Percentiles rank a stretch among this genome's conserved stretches.
Evolutionary conservation across 2,888 invertebrate genomes (phyloP).

Genomic region (Aricia artaxerxes): DNA sequence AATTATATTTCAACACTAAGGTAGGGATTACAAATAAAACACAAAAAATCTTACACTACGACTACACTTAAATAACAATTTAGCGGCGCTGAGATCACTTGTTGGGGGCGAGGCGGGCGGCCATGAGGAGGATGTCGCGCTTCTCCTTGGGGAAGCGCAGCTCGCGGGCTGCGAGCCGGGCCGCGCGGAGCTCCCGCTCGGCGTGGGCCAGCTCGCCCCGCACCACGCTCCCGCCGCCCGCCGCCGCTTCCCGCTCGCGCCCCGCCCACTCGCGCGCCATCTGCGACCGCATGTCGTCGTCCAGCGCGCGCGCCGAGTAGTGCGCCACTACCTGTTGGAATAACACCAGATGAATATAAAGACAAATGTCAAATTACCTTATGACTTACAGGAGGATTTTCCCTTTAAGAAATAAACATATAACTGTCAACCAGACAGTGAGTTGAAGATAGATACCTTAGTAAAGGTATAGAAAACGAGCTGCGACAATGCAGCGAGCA

Average conservation of each 20-base stretch:
- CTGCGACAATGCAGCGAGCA: too few relatives aligned
- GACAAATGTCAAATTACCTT: too few relatives aligned
- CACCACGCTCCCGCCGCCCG: slow-evolving; percentile 82
- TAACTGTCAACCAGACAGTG: background rate
- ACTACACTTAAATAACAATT: slow-evolving; percentile 73
- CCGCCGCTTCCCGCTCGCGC: slow-evolving; percentile 69
- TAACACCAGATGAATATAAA: background rate
- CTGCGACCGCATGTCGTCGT: slow-evolving; percentile 97
- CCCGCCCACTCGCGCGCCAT: slow-evolving; percentile 98
- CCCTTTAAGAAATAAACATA: too few relatives aligned
- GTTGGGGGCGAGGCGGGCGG: slow-evolving; percentile 88
- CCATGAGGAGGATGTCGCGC: slow-evolving; percentile 94
- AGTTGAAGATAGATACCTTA: too few relatives aligned
- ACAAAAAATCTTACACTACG: slow-evolving; percentile 60
- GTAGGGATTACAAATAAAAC: slow-evolving; percentile 53
- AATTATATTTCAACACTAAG: slow-evolving; percentile 25
- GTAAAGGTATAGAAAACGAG: too few relatives aligned
- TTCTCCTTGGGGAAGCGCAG: slow-evolving; percentile 97
- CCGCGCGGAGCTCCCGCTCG: slow-evolving; percentile 91
- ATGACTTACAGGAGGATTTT: too few relatives aligned
- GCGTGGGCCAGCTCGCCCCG: slow-evolving; percentile 90
- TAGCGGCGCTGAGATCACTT: slow-evolving; percentile 65
- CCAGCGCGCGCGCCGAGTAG: slow-evolving; percentile 94
- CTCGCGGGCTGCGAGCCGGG: slow-evolving; percentile 93
- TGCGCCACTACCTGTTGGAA: slow-evolving; percentile 84